Evolutionary conservation across 2,113 vertebrate genomes (phyloP), one percentile per base, ranked within the genome.

Genomic region (Paradisaea rubra): DNA sequence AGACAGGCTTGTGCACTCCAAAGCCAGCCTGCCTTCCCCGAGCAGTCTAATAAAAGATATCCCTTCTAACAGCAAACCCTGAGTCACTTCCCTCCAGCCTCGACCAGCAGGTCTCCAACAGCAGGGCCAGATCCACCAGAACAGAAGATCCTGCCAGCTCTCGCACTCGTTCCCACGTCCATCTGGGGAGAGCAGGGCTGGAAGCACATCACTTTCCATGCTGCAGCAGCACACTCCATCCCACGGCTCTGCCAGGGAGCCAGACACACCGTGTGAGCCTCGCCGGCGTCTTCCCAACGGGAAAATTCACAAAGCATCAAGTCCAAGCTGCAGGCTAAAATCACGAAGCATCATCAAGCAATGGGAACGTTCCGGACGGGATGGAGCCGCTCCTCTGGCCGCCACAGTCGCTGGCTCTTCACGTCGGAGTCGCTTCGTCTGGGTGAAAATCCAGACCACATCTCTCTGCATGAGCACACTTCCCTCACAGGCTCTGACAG

Each of bases 71-170:
- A 77, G 95, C 82, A 90, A 90, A 64, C 17, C 94, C 91, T 95
- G 94, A 95, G 81, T 95, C 96, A 96, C 89, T 94, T 96, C 93
- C 94, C 93, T 92, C 79, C 6, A 41, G 71, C 71, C 70, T 63
- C 50, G 1, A 88, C 45, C 93, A 77, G 86, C 86, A 95, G 59
- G 80, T 86, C 91, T 77, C 42, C 3, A 0, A 49, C 17, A 3
- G 63, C 82, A 72, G 37, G 59, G 77, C 64, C 89, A 94, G 64
- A 82, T 42, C 56, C 73, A 70, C 39, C 66, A 64, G 82, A 17
- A 30, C 2, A 89, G 71, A 41, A 45, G 65, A 73, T 57, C 23
- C 91, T 78, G 68, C 77, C 96, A 91, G 80, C 54, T 64, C 59
- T 60, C 5, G 0, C 49, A 1, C 44, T 11, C 21, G 17, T 79